These are phyloP conservation scores for Hypsopygia costalis DNA, from an alignment of 2,888 invertebrate genomes.

Conservation along the genomic window DNA sequence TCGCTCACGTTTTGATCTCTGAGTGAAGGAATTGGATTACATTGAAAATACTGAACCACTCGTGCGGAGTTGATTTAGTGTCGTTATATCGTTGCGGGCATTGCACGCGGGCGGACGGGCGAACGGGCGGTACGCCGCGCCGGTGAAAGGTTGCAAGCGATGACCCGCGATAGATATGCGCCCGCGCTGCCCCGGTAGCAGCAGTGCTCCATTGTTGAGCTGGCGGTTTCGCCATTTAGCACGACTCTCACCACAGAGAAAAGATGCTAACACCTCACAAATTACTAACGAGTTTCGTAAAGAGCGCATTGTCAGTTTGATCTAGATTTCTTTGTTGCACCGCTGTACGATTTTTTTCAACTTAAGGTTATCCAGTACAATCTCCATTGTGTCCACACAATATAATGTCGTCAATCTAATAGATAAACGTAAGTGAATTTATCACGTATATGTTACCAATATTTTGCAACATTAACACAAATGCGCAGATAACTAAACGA, in stretches of 20 bases:
- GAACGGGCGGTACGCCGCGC: too few relatives aligned
- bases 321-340: constrained; percentile 65
- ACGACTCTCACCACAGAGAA: constrained; percentile 65
- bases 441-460: not conserved
- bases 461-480: not conserved
- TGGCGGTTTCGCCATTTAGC: constrained; percentile 67
- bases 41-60: not conserved
- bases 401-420: constrained; percentile 2
- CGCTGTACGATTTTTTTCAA: constrained; percentile 37
- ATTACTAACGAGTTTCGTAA: constrained; percentile 68
- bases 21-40: not conserved
- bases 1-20: constrained; percentile 17
- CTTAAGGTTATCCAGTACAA: constrained; percentile 39
- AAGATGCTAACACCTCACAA: constrained; percentile 60
- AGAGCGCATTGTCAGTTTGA: constrained; percentile 66
- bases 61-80: not conserved
- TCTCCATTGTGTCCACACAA: constrained; percentile 32
- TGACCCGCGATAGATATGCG: constrained; percentile 43
- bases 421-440: constrained; percentile 3
- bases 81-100: not conserved
- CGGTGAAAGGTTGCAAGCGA: constrained; percentile 64
- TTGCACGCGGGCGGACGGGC: not conserved
- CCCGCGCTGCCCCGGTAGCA: constrained; percentile 28
- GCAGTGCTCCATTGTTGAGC: constrained; percentile 50
- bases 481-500: too few relatives aligned